These are phyloP conservation scores for Fopius arisanus DNA, from an alignment of 1,140 invertebrate genomes.

Conservation along the genomic window DNA sequence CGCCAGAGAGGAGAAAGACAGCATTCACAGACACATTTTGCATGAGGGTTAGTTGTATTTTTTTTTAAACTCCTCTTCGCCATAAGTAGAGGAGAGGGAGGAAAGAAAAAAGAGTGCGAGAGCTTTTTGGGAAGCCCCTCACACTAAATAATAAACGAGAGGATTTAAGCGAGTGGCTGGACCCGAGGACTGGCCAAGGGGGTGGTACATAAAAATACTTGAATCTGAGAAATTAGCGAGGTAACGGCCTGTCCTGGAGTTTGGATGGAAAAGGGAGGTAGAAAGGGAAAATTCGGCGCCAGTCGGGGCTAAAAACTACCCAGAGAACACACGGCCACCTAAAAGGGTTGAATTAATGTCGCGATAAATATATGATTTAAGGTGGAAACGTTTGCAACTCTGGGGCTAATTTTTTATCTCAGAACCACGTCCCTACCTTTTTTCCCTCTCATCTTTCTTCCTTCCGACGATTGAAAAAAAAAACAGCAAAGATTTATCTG, in stretches of 20 bases:
- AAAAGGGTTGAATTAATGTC: conserved; percentile 68
- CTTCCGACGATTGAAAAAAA: background rate
- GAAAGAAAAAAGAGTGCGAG: conserved; percentile 29
- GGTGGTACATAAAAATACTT: conserved; percentile 64
- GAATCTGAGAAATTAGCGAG: conserved; percentile 67
- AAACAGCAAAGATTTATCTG: background rate
- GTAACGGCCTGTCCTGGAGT: conserved; percentile 51
- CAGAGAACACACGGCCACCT: conserved; percentile 47
- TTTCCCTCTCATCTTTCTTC: conserved; percentile 13
- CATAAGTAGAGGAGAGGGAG: conserved; percentile 10
- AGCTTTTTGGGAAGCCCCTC: conserved; percentile 40
- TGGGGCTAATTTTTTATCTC: conserved; percentile 66
- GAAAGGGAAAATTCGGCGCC: conserved; percentile 35
- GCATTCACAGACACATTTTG: conserved; percentile 4
- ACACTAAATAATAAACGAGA: conserved; percentile 65
- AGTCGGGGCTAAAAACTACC: conserved; percentile 39
- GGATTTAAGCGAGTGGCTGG: conserved; percentile 52
- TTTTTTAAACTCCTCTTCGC: background rate
- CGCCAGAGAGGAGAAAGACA: conserved; percentile 6
- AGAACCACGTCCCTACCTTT: conserved; percentile 44
- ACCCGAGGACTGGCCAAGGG: conserved; percentile 38
- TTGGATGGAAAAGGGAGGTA: conserved; percentile 34
- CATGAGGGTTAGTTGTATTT: background rate
- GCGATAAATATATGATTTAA: conserved; percentile 68
- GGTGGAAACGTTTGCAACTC: conserved; percentile 65